Evolutionary conservation across 2,113 vertebrate species (phyloP).

Genomic region (Bos indicus): DNA sequence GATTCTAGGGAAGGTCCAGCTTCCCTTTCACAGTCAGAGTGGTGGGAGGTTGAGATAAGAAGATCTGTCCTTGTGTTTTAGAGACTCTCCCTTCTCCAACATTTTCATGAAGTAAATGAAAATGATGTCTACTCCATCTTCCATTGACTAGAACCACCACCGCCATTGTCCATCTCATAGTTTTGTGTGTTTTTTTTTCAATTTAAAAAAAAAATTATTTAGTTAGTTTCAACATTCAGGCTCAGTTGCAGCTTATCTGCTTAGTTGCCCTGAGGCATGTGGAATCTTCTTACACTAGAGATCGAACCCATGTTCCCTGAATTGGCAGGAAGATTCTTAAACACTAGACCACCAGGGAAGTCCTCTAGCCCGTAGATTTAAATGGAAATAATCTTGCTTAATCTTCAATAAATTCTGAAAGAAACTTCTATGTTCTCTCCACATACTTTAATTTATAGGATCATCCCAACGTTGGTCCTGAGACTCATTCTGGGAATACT

Average conservation of each 20-base stretch:
- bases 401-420: neutral
- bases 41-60: neutral
- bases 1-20: neutral
- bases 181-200: neutral
- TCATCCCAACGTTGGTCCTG: neutral
- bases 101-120: slow-evolving; percentile 34
- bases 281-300: neutral
- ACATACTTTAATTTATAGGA: neutral
- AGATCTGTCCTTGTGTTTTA: neutral
- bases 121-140: slow-evolving; percentile 42
- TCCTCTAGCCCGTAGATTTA: neutral
- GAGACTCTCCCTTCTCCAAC: neutral
- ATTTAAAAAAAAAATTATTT: neutral
- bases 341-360: neutral
- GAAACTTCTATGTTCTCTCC: neutral
- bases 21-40: neutral
- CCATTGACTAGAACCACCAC: neutral
- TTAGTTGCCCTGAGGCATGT: neutral
- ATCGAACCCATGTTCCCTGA: neutral
- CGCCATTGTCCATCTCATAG: neutral
- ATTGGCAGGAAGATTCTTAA: neutral
- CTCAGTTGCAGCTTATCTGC: neutral
- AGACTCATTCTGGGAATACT: neutral
- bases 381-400: neutral
- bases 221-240: neutral